Evolutionary conservation across 1,140 invertebrate genomes (phyloP).

Genomic region (Drosophila carrolli): DNA sequence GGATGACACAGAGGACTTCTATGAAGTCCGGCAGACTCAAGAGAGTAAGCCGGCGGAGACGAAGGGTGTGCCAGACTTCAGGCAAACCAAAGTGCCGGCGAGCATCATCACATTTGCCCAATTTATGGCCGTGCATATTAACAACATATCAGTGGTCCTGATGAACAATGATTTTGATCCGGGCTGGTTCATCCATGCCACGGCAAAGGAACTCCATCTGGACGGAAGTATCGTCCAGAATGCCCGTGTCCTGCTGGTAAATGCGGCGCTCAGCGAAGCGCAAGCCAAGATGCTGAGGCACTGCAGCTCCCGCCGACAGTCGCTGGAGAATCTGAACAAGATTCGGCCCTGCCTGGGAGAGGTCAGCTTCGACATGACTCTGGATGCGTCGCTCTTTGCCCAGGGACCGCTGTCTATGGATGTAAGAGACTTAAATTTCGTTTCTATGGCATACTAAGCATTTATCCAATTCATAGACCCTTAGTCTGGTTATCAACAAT

Average conservation of each 20-base stretch:
- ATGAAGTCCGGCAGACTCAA: constrained; percentile 73
- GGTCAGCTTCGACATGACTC: constrained; percentile 89
- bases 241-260: constrained; percentile 90
- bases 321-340: constrained; percentile 78
- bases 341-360: constrained; percentile 88
- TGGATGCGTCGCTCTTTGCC: constrained; percentile 90
- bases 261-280: constrained; percentile 87
- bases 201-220: constrained; percentile 90
- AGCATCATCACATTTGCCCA: constrained; percentile 93
- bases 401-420: constrained; percentile 91
- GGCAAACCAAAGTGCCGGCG: constrained; percentile 90
- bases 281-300: constrained; percentile 85
- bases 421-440: constrained; percentile 85
- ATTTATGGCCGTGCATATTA: constrained; percentile 94
- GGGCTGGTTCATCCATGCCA: constrained; percentile 91
- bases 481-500: constrained; percentile 89
- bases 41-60: constrained; percentile 14
- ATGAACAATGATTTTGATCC: constrained; percentile 87
- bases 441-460: not conserved
- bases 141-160: constrained; percentile 91
- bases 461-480: constrained; percentile 87
- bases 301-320: constrained; percentile 74
- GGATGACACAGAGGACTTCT: constrained; percentile 39
- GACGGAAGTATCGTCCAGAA: constrained; percentile 91
- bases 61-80: constrained; percentile 87